A percentile compares a stretch with the other conserved stretches of the same genome.
These are phyloP conservation scores for Aphyosemion australe DNA, from an alignment of 2,113 vertebrate genomes.

Conservation along the genomic window DNA sequence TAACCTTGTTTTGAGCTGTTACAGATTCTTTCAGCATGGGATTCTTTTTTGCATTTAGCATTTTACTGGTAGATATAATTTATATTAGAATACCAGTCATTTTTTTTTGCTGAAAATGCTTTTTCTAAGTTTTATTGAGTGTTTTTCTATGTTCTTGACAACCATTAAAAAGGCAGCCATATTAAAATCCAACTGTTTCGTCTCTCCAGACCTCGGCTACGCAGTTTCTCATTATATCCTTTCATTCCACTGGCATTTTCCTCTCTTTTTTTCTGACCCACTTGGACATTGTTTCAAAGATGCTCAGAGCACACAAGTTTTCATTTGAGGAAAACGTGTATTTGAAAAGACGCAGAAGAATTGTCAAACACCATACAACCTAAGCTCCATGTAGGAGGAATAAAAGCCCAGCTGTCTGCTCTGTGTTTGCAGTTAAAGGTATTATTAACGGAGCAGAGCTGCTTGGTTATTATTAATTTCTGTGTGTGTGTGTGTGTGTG, in stretches of 20 bases:
- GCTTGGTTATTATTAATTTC: slow-evolving; percentile 11
- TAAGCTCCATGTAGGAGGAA: slow-evolving; percentile 36
- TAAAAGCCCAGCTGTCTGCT: slow-evolving; percentile 37
- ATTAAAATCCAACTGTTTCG: slow-evolving; percentile 51
- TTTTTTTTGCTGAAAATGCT: slow-evolving; percentile 47
- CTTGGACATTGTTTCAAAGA: slow-evolving; percentile 57
- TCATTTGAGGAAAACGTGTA: slow-evolving; percentile 44
- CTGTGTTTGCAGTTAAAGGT: slow-evolving; percentile 41
- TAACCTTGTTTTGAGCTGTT: slow-evolving; percentile 34
- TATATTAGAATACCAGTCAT: slow-evolving; percentile 25
- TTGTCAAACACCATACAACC: slow-evolving; percentile 36
- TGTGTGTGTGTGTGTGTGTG: slow-evolving; percentile 10
- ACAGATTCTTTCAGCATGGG: slow-evolving; percentile 54
- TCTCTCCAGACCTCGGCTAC: slow-evolving; percentile 38
- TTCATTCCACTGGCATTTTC: slow-evolving; percentile 60
- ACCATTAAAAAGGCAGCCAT: slow-evolving; percentile 48
- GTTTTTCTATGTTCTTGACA: slow-evolving; percentile 59
- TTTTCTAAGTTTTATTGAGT: slow-evolving; percentile 53
- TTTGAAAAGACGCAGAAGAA: slow-evolving; percentile 57
- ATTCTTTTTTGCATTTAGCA: slow-evolving; percentile 20
- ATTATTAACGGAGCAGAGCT: slow-evolving; percentile 39
- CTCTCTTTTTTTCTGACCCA: slow-evolving; percentile 56
- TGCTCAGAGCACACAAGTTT: slow-evolving; percentile 39
- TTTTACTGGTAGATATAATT: slow-evolving; percentile 23
- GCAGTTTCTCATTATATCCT: slow-evolving; percentile 55